A percentile compares a stretch with the other conserved stretches of the same genome.
phyloP scores from a whole-genome alignment of 2,797 vertebrate genomes.

The Holocentrus rufus region DNA sequence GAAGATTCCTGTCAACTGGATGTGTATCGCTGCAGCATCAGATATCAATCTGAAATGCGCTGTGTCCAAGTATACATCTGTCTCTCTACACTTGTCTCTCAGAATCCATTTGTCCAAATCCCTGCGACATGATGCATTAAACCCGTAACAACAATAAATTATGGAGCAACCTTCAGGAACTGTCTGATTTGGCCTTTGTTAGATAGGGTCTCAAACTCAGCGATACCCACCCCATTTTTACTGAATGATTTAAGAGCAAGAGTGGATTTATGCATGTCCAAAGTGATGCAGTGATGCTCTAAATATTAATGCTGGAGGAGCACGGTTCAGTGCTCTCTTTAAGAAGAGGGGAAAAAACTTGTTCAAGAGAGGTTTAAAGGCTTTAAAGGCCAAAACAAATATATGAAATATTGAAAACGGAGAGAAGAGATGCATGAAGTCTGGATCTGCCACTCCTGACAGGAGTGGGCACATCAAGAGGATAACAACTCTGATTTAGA shows the following conservation, averaged over 20 bases:
- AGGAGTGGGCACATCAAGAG: conserved; percentile 32
- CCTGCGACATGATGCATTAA: conserved; percentile 49
- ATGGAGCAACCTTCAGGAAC: conserved; percentile 56
- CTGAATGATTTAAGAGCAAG: conserved; percentile 69
- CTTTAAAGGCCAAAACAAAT: conserved; percentile 69
- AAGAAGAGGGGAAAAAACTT: conserved; percentile 53
- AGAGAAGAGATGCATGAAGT: conserved; percentile 41
- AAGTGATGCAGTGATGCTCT: conserved; percentile 60
- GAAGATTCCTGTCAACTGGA: conserved; percentile 10
- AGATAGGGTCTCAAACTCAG: conserved; percentile 54
- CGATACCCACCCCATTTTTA: conserved; percentile 58
- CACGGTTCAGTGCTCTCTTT: conserved; percentile 40
- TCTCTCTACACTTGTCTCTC: conserved; percentile 23
- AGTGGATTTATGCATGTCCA: conserved; percentile 65
- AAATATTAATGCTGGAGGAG: conserved; percentile 74
- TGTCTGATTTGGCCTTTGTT: conserved; percentile 55
- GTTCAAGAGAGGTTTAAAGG: conserved; percentile 57
- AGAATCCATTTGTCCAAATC: conserved; percentile 44
- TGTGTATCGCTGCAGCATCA: conserved; percentile 26
- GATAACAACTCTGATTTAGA: conserved; percentile 45
- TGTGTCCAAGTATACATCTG: conserved; percentile 42
- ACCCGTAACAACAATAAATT: conserved; percentile 62
- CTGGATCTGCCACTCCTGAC: conserved; percentile 25
- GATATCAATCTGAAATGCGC: conserved; percentile 41
- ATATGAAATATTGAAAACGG: conserved; percentile 63